Conservation (phyloP, 2,113 vertebrate genomes). For the Ailurus styani region DNA sequence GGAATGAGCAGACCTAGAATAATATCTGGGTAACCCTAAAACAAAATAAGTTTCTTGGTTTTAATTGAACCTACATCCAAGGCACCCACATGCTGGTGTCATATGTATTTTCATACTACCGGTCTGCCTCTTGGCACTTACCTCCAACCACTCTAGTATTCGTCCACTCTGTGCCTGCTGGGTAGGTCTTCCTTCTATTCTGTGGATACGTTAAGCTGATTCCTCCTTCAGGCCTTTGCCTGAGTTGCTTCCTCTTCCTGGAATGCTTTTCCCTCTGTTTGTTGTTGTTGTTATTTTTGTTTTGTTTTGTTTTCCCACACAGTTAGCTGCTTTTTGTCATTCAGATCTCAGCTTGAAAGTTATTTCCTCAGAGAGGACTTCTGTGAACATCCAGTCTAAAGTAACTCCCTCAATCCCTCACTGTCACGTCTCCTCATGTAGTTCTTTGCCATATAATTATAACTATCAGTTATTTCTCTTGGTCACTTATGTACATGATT, state of each 20-base stretch:
- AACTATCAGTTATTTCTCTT: neutral
- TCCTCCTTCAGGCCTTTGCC: neutral
- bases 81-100: neutral
- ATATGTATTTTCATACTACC: neutral
- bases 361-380: neutral
- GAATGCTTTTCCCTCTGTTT: neutral
- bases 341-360: neutral
- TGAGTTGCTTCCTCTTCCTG: conserved; percentile 10
- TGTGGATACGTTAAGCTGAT: neutral
- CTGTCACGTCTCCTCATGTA: neutral
- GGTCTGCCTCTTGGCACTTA: neutral
- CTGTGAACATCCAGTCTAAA: neutral
- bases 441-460: neutral
- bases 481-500: neutral
- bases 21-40: neutral
- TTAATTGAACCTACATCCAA: neutral
- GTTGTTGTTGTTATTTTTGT: no score
- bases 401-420: neutral
- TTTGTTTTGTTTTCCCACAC: no score
- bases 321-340: neutral
- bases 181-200: neutral
- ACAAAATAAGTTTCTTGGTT: neutral
- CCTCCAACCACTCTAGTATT: neutral
- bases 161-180: neutral
- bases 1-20: neutral